A percentile compares a stretch with the other conserved stretches of the same genome.
phyloP scores from a whole-genome alignment of 2,113 vertebrate genomes.

The Carassius gibelio region DNA sequence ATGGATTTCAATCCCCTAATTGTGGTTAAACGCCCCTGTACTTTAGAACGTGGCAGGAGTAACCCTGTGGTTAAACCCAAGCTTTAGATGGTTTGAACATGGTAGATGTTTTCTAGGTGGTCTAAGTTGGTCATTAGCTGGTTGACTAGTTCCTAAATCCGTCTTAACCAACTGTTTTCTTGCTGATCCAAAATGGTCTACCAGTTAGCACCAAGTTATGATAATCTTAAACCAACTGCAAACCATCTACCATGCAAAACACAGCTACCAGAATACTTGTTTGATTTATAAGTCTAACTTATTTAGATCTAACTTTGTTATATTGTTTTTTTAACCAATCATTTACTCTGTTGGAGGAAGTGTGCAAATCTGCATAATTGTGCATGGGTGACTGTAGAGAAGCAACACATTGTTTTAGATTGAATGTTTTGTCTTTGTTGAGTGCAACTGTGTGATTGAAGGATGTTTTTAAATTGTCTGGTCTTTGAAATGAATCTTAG shows the following conservation, averaged over 20 bases:
- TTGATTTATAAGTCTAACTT: neutral
- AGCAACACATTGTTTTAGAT: neutral
- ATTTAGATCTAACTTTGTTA: neutral
- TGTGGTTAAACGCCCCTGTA: too few relatives aligned
- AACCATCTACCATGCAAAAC: neutral
- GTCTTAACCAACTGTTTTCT: neutral
- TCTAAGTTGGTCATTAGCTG: too few relatives aligned
- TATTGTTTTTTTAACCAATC: neutral
- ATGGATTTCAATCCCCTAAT: constrained; percentile 18
- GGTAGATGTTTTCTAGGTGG: neutral
- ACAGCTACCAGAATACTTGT: neutral
- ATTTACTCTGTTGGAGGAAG: neutral
- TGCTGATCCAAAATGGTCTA: neutral
- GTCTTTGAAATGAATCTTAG: constrained; percentile 1
- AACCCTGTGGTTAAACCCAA: neutral
- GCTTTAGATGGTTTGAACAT: neutral
- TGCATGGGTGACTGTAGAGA: neutral
- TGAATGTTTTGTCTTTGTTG: neutral
- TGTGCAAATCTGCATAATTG: neutral
- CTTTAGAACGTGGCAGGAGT: neutral
- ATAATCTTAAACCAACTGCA: too few relatives aligned
- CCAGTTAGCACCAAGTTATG: too few relatives aligned
- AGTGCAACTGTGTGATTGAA: neutral
- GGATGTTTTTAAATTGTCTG: neutral
- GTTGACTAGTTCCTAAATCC: neutral